Conservation (phyloP, 1,140 invertebrate species). For the Caenorhabditis remanei region DNA sequence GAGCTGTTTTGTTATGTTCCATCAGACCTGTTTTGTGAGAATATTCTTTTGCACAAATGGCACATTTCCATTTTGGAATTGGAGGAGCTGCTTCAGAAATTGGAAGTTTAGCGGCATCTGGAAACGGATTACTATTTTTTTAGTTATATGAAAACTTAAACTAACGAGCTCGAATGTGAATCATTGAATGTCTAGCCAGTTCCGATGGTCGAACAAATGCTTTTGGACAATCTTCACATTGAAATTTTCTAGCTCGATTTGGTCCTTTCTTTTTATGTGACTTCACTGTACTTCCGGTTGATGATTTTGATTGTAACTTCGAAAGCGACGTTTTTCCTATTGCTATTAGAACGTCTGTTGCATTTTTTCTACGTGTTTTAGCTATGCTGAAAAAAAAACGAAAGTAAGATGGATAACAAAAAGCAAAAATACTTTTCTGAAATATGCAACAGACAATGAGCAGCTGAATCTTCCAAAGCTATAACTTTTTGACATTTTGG, state of each 20-base stretch:
- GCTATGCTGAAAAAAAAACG: background rate
- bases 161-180: conserved; percentile 30
- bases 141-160: background rate
- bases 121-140: background rate
- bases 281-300: background rate
- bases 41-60: conserved; percentile 37
- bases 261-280: background rate
- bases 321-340: background rate
- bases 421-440: background rate
- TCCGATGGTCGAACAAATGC: conserved; percentile 58
- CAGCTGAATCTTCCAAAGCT: background rate
- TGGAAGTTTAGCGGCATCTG: background rate
- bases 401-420: too few relatives aligned
- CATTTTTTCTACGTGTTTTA: background rate
- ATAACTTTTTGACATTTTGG: conserved; percentile 36
- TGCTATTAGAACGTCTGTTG: background rate
- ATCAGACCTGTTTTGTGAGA: conserved; percentile 13
- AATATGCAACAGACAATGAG: conserved; percentile 3
- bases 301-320: background rate
- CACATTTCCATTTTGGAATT: conserved; percentile 44
- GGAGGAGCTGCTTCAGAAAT: background rate
- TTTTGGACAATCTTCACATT: conserved; percentile 30
- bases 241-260: conserved; percentile 5
- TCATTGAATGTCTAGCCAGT: conserved; percentile 44
- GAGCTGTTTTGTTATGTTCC: conserved; percentile 16